A percentile compares a stretch with the other conserved stretches of the same genome.
Conservation (phyloP, 2,113 vertebrate genomes). For the Cinclus mexicanus region DNA sequence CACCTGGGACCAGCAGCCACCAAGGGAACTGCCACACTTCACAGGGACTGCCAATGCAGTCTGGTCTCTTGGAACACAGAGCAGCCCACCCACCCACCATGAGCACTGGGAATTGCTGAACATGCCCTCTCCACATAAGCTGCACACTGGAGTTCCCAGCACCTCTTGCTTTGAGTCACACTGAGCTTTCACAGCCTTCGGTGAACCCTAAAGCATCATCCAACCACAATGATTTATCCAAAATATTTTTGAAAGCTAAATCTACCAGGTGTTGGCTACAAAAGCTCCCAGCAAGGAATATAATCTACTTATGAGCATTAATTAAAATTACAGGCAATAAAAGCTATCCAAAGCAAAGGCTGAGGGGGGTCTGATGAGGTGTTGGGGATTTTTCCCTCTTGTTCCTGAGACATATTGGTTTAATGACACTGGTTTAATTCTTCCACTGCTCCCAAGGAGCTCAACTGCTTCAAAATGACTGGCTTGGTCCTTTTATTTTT, state of each 20-base stretch:
- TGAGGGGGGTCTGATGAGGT: neutral
- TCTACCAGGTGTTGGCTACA: neutral
- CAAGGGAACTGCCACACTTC: neutral
- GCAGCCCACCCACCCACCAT: neutral
- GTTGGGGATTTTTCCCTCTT: neutral
- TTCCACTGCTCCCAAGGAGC: neutral
- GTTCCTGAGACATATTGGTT: neutral
- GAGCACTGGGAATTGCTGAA: neutral
- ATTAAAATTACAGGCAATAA: neutral
- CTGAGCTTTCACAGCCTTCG: neutral
- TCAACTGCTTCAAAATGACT: neutral
- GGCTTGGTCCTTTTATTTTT: neutral
- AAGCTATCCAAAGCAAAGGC: neutral
- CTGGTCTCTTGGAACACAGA: fast-evolving
- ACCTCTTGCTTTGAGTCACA: neutral
- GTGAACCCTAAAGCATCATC: neutral
- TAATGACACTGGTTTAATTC: neutral
- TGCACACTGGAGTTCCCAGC: neutral
- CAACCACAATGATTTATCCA: neutral
- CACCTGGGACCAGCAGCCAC: fast-evolving
- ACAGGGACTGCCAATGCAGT: neutral
- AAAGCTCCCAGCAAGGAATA: neutral
- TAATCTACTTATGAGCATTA: neutral
- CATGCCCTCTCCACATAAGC: neutral
- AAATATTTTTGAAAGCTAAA: neutral